Percentiles rank a stretch among this genome's conserved stretches.
Conservation (phyloP, 1,140 invertebrate genomes). For the Phthorimaea operculella region DNA sequence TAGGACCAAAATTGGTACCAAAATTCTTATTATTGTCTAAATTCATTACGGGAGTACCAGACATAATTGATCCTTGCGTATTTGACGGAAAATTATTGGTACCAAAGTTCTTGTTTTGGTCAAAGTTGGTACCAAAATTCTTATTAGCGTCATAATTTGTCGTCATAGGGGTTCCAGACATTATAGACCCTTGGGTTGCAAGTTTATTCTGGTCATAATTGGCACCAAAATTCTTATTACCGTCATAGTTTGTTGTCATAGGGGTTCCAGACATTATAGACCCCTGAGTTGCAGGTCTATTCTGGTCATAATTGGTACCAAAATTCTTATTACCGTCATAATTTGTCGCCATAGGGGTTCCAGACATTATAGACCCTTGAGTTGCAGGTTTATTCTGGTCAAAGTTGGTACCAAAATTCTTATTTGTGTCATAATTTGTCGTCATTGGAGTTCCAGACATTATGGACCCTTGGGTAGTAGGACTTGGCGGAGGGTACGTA, state of each 20-base stretch:
- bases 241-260: constrained; percentile 6
- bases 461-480: constrained; percentile 30
- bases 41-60: constrained; percentile 1
- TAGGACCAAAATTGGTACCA: neutral
- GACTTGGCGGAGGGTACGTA: constrained; percentile 12
- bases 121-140: constrained; percentile 14
- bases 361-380: constrained; percentile 36
- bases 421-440: neutral
- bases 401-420: constrained; percentile 14
- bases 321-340: constrained; percentile 8
- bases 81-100: neutral
- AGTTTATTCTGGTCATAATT: constrained; percentile 5
- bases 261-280: constrained; percentile 38
- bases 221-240: constrained; percentile 15
- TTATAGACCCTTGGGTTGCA: constrained; percentile 32
- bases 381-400: constrained; percentile 9
- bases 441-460: constrained; percentile 28
- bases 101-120: neutral
- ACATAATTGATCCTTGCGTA: neutral
- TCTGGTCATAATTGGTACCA: constrained; percentile 11
- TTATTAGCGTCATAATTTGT: constrained; percentile 1
- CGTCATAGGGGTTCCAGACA: constrained; percentile 25
- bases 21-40: neutral
- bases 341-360: constrained; percentile 18
- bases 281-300: constrained; percentile 18